phyloP scores from a whole-genome alignment of 2,113 vertebrate genomes.

The Phaethornis superciliosus region DNA sequence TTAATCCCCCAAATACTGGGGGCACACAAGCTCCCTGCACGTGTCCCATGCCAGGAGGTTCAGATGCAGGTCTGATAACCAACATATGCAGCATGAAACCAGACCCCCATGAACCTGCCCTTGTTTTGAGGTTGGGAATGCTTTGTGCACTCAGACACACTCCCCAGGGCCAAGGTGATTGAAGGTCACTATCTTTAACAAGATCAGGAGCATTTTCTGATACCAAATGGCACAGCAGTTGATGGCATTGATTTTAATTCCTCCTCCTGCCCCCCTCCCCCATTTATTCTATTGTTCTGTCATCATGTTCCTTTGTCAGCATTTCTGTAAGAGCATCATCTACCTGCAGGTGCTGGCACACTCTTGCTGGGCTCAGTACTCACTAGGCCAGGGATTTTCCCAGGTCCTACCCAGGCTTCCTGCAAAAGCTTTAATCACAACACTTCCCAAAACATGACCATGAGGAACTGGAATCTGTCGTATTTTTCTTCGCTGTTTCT shows the following conservation, averaged over 20 bases:
- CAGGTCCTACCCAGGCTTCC: background rate
- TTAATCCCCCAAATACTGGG: background rate
- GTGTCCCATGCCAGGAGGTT: background rate
- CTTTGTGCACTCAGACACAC: background rate
- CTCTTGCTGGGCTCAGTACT: background rate
- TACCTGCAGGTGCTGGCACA: background rate
- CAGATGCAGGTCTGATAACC: background rate
- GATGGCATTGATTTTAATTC: background rate
- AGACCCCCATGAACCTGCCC: background rate
- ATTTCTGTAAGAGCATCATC: background rate
- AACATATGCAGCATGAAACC: background rate
- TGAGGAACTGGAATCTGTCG: background rate
- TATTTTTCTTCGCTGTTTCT: background rate
- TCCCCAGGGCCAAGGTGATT: background rate
- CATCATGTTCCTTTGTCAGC: background rate
- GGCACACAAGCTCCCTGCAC: fast-evolving
- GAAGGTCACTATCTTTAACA: background rate
- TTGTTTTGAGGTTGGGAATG: background rate
- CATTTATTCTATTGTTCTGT: background rate
- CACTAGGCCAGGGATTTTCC: background rate
- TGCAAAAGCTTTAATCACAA: background rate
- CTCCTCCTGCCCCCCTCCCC: too few relatives aligned
- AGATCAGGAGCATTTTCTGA: background rate
- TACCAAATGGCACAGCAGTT: background rate
- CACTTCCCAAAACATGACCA: background rate